These are phyloP conservation scores for Loripinus fragilis DNA, from an alignment of 2,888 invertebrate genomes.

Conservation along the genomic window DNA sequence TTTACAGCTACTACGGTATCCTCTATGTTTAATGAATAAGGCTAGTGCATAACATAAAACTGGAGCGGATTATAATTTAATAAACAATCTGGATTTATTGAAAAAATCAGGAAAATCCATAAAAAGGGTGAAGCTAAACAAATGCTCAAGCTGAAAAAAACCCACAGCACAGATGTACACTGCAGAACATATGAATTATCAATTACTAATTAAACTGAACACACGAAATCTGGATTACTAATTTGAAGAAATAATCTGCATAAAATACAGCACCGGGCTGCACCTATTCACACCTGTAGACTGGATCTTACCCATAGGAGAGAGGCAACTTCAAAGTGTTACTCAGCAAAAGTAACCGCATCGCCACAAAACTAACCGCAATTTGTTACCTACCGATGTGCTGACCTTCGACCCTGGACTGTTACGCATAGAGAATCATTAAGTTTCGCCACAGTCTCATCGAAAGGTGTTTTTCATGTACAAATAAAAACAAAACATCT, in stretches of 20 bases:
- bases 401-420: background rate
- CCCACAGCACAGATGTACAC: background rate
- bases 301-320: background rate
- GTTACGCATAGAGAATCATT: slow-evolving; percentile 3
- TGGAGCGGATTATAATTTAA: background rate
- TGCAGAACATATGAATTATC: background rate
- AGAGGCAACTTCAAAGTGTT: background rate
- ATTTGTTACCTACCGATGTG: background rate
- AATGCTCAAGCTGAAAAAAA: no score
- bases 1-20: no score
- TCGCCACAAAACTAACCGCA: slow-evolving; percentile 5
- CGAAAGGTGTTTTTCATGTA: background rate
- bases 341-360: background rate
- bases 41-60: background rate
- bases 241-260: background rate
- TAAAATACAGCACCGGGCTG: background rate
- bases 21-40: no score
- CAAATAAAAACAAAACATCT: background rate
- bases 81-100: background rate
- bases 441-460: background rate
- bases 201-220: background rate
- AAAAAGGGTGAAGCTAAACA: no score
- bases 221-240: background rate
- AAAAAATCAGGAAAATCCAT: background rate
- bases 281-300: slow-evolving; percentile 8